These are phyloP conservation scores for Achatina immaculata DNA, from an alignment of 1,140 invertebrate genomes.

Conservation along the genomic window DNA sequence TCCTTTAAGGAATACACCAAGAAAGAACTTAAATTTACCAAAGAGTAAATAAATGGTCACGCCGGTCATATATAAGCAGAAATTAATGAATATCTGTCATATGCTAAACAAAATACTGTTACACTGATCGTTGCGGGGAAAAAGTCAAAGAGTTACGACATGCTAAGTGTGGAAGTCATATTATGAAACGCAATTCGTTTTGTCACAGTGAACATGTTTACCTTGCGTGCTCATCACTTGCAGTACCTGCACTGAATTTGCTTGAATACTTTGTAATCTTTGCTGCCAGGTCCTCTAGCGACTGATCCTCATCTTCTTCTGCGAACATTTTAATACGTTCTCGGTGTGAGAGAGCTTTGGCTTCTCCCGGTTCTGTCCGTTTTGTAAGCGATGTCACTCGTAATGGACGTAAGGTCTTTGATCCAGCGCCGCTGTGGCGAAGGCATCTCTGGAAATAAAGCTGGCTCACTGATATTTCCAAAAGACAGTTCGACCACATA, in stretches of 20 bases:
- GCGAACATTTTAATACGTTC: neutral
- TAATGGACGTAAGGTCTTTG: neutral
- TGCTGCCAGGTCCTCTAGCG: neutral
- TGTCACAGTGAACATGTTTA: neutral
- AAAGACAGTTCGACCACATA: neutral
- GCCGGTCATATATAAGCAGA: too few relatives aligned
- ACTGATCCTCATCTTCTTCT: neutral
- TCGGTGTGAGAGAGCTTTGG: neutral
- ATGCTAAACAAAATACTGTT: too few relatives aligned
- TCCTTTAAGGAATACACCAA: too few relatives aligned
- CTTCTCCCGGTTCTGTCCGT: neutral
- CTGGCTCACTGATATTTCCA: neutral
- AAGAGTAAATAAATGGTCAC: too few relatives aligned
- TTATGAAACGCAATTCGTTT: too few relatives aligned
- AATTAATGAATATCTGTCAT: too few relatives aligned
- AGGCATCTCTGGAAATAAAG: neutral
- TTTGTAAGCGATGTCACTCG: neutral
- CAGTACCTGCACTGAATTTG: neutral
- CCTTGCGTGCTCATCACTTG: neutral
- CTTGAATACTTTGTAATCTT: neutral
- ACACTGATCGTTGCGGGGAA: too few relatives aligned
- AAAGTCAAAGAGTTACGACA: too few relatives aligned
- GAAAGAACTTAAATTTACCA: too few relatives aligned
- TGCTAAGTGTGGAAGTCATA: too few relatives aligned
- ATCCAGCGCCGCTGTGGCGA: neutral